Percentiles rank a stretch among this genome's conserved stretches.
phyloP scores from a whole-genome alignment of 2,888 invertebrate species.

The Orthosia cruda region DNA sequence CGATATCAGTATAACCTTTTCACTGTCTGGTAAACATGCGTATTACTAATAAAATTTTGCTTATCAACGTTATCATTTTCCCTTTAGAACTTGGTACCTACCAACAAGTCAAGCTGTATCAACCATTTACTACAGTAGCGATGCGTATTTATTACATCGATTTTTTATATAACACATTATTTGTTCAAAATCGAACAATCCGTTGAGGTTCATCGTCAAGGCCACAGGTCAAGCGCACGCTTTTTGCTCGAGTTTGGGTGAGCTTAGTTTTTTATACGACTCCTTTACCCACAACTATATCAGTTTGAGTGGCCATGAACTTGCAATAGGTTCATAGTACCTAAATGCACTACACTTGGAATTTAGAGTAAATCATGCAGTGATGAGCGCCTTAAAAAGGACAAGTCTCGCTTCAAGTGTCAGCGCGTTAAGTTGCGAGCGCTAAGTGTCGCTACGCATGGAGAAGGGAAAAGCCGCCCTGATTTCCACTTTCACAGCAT shows the following conservation, averaged over 20 bases:
- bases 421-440: slow-evolving; percentile 67
- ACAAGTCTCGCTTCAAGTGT: slow-evolving; percentile 66
- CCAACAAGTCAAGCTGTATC: too few relatives aligned
- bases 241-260: slow-evolving; percentile 8
- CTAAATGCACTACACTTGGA: too few relatives aligned
- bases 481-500: slow-evolving; percentile 49
- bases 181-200: slow-evolving; percentile 6
- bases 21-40: too few relatives aligned
- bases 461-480: slow-evolving; percentile 75
- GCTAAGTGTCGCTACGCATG: slow-evolving; percentile 68
- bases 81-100: too few relatives aligned
- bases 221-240: slow-evolving; percentile 12
- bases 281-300: too few relatives aligned
- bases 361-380: too few relatives aligned
- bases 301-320: too few relatives aligned
- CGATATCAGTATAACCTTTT: neutral
- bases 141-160: too few relatives aligned
- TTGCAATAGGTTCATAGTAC: too few relatives aligned
- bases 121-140: too few relatives aligned
- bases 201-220: slow-evolving; percentile 23
- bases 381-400: slow-evolving; percentile 22
- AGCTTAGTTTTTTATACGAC: neutral
- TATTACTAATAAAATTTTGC: too few relatives aligned
- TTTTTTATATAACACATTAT: neutral
- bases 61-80: neutral